These are phyloP conservation scores for Iguana delicatissima DNA, from an alignment of 2,797 vertebrate species.

Conservation along the genomic window DNA sequence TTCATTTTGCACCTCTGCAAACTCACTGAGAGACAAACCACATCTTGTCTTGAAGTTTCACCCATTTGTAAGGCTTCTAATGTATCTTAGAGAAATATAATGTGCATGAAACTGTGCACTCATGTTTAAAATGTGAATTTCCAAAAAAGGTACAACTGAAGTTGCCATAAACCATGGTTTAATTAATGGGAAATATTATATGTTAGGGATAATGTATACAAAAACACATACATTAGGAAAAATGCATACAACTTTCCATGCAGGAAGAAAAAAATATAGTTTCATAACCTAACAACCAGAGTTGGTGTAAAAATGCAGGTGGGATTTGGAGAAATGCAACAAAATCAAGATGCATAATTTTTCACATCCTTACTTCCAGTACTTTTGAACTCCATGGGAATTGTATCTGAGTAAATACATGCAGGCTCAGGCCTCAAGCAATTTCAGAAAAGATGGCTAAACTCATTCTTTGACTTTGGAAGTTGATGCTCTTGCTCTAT, in stretches of 20 bases:
- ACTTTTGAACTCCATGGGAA: not conserved
- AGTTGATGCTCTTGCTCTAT: slow-evolving; percentile 66
- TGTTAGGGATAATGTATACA: not conserved
- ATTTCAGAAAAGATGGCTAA: slow-evolving; percentile 54
- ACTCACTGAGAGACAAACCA: not conserved
- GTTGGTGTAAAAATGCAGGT: not conserved
- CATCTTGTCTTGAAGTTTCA: not conserved
- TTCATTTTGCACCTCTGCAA: not conserved
- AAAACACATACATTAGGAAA: not conserved
- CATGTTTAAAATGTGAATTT: not conserved
- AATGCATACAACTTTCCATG: not conserved
- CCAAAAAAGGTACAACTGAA: not conserved
- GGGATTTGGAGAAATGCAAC: not conserved
- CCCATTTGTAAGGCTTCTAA: not conserved
- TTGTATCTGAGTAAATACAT: not conserved
- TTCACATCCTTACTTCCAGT: not conserved
- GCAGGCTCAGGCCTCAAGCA: not conserved
- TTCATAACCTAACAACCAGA: too few relatives aligned
- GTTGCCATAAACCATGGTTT: not conserved
- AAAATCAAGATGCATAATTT: not conserved
- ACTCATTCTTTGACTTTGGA: slow-evolving; percentile 68
- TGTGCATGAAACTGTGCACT: not conserved
- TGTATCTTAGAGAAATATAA: not conserved
- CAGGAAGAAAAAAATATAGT: too few relatives aligned
- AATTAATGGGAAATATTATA: not conserved